A percentile compares a stretch with the other conserved stretches of the same genome.
phyloP scores from a whole-genome alignment of 2,113 vertebrate species.

The Triplophysa tibetana region DNA sequence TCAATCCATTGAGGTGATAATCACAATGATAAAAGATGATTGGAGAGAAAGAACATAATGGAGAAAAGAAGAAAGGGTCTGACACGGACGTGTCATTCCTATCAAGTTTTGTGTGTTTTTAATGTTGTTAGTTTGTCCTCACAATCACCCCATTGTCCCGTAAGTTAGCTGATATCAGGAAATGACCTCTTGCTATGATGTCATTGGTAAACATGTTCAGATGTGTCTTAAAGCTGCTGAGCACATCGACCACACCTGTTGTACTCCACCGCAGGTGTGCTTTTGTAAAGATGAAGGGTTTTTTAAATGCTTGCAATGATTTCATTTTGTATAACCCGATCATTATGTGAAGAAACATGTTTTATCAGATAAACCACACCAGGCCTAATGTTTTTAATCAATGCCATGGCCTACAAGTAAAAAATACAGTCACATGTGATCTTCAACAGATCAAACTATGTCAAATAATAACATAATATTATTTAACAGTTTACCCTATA shows the following conservation, averaged over 20 bases:
- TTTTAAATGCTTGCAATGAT: background rate
- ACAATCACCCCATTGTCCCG: background rate
- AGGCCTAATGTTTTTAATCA: background rate
- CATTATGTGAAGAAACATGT: slow-evolving; percentile 1
- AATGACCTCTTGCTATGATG: slow-evolving; percentile 23
- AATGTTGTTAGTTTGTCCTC: background rate
- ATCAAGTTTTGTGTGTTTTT: background rate
- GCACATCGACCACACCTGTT: slow-evolving; percentile 41
- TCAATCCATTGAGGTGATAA: too few relatives aligned
- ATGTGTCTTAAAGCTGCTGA: slow-evolving; percentile 27
- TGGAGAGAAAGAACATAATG: too few relatives aligned
- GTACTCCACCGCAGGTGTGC: slow-evolving; percentile 30
- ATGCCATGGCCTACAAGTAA: too few relatives aligned
- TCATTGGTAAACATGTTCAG: slow-evolving; percentile 42
- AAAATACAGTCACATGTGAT: background rate
- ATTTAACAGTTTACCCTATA: too few relatives aligned
- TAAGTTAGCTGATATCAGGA: background rate
- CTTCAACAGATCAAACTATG: too few relatives aligned
- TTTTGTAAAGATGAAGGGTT: slow-evolving; percentile 35
- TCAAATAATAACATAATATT: too few relatives aligned
- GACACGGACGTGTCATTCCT: too few relatives aligned
- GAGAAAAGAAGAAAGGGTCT: too few relatives aligned
- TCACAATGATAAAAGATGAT: too few relatives aligned
- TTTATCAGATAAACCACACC: background rate
- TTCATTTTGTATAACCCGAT: slow-evolving; percentile 1